Percentiles rank a stretch among this genome's conserved stretches.
These are phyloP conservation scores for Butorides virescens DNA, from an alignment of 2,113 vertebrate species.

Conservation along the genomic window DNA sequence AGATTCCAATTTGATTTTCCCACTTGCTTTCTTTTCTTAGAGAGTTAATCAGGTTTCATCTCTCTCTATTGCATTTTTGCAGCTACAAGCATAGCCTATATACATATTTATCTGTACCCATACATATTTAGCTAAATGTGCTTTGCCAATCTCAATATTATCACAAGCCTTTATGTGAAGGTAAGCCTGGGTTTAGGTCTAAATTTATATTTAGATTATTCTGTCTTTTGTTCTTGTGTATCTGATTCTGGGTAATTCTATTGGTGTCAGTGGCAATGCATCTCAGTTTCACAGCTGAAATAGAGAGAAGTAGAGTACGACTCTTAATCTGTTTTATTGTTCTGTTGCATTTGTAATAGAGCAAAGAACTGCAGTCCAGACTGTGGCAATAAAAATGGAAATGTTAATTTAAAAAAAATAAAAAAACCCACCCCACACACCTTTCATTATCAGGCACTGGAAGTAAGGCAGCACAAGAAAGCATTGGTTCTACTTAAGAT, in stretches of 20 bases:
- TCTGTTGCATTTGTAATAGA: not conserved
- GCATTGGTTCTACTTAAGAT: not conserved
- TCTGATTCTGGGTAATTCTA: not conserved
- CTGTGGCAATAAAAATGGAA: not conserved
- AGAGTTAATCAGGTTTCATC: not conserved
- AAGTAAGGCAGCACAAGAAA: not conserved
- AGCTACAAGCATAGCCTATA: not conserved
- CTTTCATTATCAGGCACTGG: not conserved
- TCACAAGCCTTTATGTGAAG: not conserved
- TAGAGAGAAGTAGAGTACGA: not conserved
- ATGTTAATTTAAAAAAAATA: not conserved
- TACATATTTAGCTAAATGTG: not conserved
- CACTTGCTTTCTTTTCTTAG: not conserved
- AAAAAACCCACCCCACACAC: no score
- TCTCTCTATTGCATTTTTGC: not conserved
- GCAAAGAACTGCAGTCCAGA: not conserved
- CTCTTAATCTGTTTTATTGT: not conserved
- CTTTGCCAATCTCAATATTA: not conserved
- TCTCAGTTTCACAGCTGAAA: not conserved
- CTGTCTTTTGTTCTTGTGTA: not conserved
- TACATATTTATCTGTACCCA: not conserved
- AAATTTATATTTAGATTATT: constrained; percentile 11
- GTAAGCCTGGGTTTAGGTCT: not conserved
- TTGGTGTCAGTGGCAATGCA: not conserved
- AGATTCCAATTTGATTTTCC: not conserved